These are phyloP conservation scores for Cladorhizidae sp. DNA, from an alignment of 37 sponge, comb jelly and placozoan genomes.

Conservation along the genomic window DNA sequence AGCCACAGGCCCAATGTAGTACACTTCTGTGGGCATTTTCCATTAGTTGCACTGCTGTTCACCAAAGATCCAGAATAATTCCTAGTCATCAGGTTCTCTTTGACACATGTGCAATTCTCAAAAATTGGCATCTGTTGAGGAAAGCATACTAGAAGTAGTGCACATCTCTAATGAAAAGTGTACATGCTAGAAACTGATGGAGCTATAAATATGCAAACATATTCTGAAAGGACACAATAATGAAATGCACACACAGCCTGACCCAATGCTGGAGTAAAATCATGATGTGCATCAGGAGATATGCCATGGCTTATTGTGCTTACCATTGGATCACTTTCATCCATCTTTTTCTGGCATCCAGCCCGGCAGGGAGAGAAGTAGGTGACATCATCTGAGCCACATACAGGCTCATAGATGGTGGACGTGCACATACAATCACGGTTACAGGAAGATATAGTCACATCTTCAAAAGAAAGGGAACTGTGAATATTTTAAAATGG, in stretches of 20 bases:
- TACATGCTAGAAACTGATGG: no score
- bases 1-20: slow-evolving; percentile 20
- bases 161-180: neutral
- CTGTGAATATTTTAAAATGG: neutral
- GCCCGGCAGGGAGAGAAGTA: slow-evolving; percentile 57
- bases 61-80: neutral
- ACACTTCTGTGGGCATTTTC: slow-evolving; percentile 19
- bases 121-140: slow-evolving; percentile 9
- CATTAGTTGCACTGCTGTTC: slow-evolving; percentile 22
- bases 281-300: no score
- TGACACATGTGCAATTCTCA: slow-evolving; percentile 50
- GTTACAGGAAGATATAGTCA: slow-evolving; percentile 28
- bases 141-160: neutral
- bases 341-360: neutral
- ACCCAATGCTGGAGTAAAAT: no score
- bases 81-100: neutral
- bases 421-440: slow-evolving; percentile 39
- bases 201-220: no score
- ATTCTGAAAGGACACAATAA: no score
- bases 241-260: no score
- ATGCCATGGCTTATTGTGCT: no score
- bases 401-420: slow-evolving; percentile 56
- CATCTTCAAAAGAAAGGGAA: neutral
- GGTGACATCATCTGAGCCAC: slow-evolving; percentile 54
- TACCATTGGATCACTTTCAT: slow-evolving; percentile 1